These are phyloP conservation scores for Epinephelus moara DNA, from an alignment of 2,113 vertebrate species.

Conservation along the genomic window DNA sequence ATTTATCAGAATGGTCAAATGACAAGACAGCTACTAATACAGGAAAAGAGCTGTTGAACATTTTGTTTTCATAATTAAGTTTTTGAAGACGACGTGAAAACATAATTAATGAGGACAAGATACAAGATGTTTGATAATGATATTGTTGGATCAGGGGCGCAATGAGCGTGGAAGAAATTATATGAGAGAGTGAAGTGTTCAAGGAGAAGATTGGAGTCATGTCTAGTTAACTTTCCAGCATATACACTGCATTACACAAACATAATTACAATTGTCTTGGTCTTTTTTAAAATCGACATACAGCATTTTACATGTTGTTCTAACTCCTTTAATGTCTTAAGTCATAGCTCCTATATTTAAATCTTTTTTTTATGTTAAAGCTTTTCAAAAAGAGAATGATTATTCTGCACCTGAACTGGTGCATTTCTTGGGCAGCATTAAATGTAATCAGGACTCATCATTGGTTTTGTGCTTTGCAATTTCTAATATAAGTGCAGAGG, in stretches of 20 bases:
- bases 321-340: background rate
- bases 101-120: slow-evolving; percentile 56
- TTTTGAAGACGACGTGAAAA: slow-evolving; percentile 53
- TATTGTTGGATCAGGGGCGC: slow-evolving; percentile 42
- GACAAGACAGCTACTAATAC: slow-evolving; percentile 60
- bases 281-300: background rate
- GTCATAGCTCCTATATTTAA: background rate
- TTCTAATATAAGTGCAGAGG: background rate
- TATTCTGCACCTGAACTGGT: background rate
- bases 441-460: background rate
- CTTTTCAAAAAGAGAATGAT: background rate
- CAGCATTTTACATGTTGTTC: background rate
- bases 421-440: background rate
- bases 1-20: slow-evolving; percentile 83
- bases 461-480: background rate
- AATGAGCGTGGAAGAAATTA: slow-evolving; percentile 5
- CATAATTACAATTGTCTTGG: background rate
- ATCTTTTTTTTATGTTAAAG: background rate
- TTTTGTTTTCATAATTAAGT: slow-evolving; percentile 72
- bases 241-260: background rate
- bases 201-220: slow-evolving; percentile 9
- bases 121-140: slow-evolving; percentile 47
- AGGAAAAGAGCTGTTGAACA: slow-evolving; percentile 59
- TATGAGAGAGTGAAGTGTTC: background rate
- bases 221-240: background rate